phyloP scores from a whole-genome alignment of 2,797 vertebrate genomes.

The Atherinosoma microstoma region DNA sequence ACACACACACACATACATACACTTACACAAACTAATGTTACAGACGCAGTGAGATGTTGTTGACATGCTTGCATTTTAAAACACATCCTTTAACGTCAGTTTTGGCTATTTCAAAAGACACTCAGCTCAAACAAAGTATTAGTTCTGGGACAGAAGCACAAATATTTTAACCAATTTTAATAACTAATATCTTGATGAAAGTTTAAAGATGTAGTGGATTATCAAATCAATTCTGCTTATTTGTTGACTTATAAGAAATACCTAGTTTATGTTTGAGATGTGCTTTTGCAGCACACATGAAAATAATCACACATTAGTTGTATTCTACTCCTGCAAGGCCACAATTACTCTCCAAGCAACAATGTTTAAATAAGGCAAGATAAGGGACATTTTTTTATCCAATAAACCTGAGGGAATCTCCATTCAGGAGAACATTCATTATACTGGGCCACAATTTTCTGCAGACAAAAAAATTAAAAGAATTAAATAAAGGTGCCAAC shows the following conservation, averaged over 20 bases:
- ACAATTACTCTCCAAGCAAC: constrained; percentile 39
- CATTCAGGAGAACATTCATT: constrained; percentile 66
- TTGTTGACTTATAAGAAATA: constrained; percentile 15
- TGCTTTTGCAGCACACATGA: constrained; percentile 22
- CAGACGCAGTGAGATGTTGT: constrained; percentile 40
- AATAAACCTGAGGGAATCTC: constrained; percentile 76
- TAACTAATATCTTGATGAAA: constrained; percentile 18
- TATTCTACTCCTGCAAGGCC: constrained; percentile 61
- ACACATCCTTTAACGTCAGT: constrained; percentile 30
- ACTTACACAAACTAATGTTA: constrained; percentile 50
- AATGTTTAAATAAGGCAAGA: constrained; percentile 76
- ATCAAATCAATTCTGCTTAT: constrained; percentile 14
- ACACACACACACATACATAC: constrained; percentile 25
- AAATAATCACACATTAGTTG: constrained; percentile 14
- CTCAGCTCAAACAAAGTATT: constrained; percentile 28
- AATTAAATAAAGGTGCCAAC: constrained; percentile 27
- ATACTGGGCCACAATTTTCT: constrained; percentile 31
- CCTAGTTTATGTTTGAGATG: background rate
- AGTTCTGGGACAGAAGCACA: constrained; percentile 36
- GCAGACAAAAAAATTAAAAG: constrained; percentile 6
- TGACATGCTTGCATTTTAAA: constrained; percentile 44
- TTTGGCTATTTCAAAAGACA: constrained; percentile 48
- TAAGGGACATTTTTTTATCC: constrained; percentile 44
- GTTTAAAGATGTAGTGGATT: constrained; percentile 46
- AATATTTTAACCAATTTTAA: constrained; percentile 21